Percentiles rank a stretch among this genome's conserved stretches.
These are phyloP conservation scores for Drymonia ruficornis DNA, from an alignment of 2,888 invertebrate genomes.

Conservation along the genomic window DNA sequence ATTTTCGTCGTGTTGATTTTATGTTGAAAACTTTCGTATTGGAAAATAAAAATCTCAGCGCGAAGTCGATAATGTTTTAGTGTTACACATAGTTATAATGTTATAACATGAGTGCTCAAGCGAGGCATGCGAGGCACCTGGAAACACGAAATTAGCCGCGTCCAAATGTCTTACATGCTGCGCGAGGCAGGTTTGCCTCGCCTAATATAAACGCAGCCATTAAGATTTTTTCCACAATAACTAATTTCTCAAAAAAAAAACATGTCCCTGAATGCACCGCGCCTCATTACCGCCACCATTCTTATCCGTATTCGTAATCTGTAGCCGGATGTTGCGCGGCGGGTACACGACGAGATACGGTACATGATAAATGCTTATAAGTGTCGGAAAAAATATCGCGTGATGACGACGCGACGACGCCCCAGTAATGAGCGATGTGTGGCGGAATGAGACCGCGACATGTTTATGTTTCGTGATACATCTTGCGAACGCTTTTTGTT, in stretches of 20 bases:
- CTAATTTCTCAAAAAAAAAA: neutral
- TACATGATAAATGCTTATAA: constrained; percentile 8
- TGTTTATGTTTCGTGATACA: neutral
- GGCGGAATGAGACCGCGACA: neutral
- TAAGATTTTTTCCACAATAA: too few relatives aligned
- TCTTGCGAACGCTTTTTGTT: neutral
- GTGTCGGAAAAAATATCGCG: constrained; percentile 7
- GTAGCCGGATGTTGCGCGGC: constrained; percentile 6
- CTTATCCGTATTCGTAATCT: constrained; percentile 6
- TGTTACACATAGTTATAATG: too few relatives aligned
- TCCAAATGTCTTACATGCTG: too few relatives aligned
- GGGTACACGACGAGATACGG: constrained; percentile 2
- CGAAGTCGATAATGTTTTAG: too few relatives aligned
- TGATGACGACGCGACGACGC: neutral
- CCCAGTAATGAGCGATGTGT: constrained; percentile 5
- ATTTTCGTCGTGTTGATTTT: neutral
- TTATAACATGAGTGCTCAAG: too few relatives aligned
- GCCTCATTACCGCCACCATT: constrained; percentile 6
- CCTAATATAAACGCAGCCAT: too few relatives aligned
- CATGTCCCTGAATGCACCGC: neutral
- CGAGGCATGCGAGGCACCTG: too few relatives aligned
- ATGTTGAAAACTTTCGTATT: too few relatives aligned
- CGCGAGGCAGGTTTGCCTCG: too few relatives aligned
- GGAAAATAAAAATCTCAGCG: too few relatives aligned
- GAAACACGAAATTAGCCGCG: too few relatives aligned